These are phyloP conservation scores for Naso thynnoides DNA, from an alignment of 2,797 vertebrate genomes.

Conservation along the genomic window DNA sequence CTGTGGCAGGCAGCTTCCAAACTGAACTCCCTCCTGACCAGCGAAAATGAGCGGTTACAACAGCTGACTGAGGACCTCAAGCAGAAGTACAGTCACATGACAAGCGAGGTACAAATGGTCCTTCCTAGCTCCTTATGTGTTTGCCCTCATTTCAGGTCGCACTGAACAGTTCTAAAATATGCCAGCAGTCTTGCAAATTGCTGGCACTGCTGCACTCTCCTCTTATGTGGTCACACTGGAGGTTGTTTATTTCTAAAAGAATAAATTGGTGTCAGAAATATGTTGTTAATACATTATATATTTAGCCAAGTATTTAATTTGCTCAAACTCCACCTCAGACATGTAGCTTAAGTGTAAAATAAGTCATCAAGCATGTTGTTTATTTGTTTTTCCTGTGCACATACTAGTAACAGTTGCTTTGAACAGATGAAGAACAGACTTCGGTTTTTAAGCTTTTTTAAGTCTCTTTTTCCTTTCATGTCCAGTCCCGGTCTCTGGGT, in stretches of 20 bases:
- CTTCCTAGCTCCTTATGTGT: not conserved
- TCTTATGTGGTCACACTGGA: not conserved
- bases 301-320: not conserved
- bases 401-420: not conserved
- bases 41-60: slow-evolving; percentile 91
- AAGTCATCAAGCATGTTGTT: not conserved
- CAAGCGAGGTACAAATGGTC: slow-evolving; percentile 88
- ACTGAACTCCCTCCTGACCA: slow-evolving; percentile 88
- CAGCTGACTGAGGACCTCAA: slow-evolving; percentile 92
- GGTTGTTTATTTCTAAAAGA: not conserved
- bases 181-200: not conserved
- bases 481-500: slow-evolving; percentile 88
- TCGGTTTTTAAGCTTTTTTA: no score
- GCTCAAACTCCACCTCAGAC: not conserved
- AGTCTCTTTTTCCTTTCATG: slow-evolving; percentile 8
- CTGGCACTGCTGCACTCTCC: not conserved
- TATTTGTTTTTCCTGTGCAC: not conserved
- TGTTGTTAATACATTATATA: not conserved
- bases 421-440: no score
- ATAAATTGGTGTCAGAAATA: not conserved
- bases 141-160: not conserved
- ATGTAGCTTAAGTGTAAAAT: not conserved
- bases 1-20: slow-evolving; percentile 76
- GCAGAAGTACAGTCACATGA: slow-evolving; percentile 94
- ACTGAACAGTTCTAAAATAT: not conserved